Percentiles rank a stretch among this genome's conserved stretches.
Evolutionary conservation across 2,888 invertebrate genomes (phyloP).

Genomic region (Heteromurus nitidus): DNA sequence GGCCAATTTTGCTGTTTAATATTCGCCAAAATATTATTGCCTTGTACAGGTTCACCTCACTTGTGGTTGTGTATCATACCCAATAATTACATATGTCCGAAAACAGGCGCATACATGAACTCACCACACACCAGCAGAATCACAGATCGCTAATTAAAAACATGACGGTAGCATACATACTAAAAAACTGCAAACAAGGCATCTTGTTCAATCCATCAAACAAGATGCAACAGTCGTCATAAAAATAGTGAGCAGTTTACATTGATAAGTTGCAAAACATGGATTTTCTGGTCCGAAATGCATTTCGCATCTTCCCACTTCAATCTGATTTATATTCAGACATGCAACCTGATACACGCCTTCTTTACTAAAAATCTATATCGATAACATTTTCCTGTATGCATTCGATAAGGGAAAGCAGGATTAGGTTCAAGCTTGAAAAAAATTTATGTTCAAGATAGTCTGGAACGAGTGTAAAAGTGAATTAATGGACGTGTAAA

Average conservation of each 20-base stretch:
- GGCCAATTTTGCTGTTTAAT: no score
- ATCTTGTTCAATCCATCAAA: no score
- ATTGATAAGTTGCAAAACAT: not conserved
- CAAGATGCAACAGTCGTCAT: no score
- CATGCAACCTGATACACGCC: not conserved
- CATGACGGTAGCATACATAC: not conserved
- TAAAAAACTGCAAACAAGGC: not conserved
- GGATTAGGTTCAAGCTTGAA: not conserved
- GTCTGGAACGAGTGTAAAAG: conserved; percentile 16
- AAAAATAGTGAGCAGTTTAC: not conserved
- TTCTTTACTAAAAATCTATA: not conserved
- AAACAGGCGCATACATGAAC: no score
- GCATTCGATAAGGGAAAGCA: not conserved
- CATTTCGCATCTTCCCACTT: no score
- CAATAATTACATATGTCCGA: no score
- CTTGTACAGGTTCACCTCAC: no score
- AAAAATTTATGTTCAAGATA: not conserved
- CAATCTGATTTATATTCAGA: no score
- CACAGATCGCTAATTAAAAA: not conserved
- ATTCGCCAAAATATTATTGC: no score
- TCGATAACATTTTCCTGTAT: not conserved
- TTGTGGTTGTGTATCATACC: no score
- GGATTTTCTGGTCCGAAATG: conserved; percentile 1
- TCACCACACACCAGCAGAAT: no score
- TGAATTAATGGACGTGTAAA: conserved; percentile 16